Conservation (phyloP, 2,888 invertebrate species). For the Orthonychiurus folsomi region DNA sequence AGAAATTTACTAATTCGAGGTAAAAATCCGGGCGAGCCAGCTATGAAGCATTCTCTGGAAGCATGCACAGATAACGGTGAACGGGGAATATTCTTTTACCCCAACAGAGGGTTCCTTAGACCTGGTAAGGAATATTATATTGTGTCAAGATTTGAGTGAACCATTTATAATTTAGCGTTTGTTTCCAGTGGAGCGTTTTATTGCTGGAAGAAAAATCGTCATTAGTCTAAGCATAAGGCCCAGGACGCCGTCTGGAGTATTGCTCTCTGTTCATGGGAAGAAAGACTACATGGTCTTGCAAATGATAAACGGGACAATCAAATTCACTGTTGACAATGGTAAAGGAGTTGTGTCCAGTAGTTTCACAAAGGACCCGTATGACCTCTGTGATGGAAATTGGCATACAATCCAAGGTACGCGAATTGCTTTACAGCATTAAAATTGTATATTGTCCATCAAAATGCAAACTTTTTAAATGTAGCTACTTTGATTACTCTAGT, state of each 20-base stretch:
- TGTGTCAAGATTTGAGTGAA: neutral
- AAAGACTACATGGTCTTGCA: constrained; percentile 79
- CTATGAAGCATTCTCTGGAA: constrained; percentile 55
- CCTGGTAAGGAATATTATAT: constrained; percentile 48
- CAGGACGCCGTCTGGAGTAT: constrained; percentile 68
- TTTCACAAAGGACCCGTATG: constrained; percentile 54
- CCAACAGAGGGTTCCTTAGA: constrained; percentile 59
- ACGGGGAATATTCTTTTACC: constrained; percentile 73
- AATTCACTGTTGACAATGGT: constrained; percentile 73
- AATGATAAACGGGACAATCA: constrained; percentile 60
- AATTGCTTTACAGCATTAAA: neutral
- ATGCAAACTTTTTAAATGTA: neutral
- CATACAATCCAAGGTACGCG: constrained; percentile 59
- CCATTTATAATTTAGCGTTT: neutral
- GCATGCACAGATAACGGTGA: constrained; percentile 73
- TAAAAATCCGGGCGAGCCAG: constrained; percentile 56
- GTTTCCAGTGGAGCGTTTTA: constrained; percentile 59
- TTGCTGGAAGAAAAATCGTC: constrained; percentile 66
- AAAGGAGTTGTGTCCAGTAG: constrained; percentile 68
- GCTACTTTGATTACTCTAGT: constrained; percentile 19
- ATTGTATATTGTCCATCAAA: neutral
- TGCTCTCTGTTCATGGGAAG: constrained; percentile 75
- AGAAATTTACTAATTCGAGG: constrained; percentile 63
- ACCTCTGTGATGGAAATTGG: constrained; percentile 91
- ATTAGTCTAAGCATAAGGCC: constrained; percentile 80